Conservation (phyloP, 2,113 vertebrate genomes). For the Tympanuchus pallidicinctus region DNA sequence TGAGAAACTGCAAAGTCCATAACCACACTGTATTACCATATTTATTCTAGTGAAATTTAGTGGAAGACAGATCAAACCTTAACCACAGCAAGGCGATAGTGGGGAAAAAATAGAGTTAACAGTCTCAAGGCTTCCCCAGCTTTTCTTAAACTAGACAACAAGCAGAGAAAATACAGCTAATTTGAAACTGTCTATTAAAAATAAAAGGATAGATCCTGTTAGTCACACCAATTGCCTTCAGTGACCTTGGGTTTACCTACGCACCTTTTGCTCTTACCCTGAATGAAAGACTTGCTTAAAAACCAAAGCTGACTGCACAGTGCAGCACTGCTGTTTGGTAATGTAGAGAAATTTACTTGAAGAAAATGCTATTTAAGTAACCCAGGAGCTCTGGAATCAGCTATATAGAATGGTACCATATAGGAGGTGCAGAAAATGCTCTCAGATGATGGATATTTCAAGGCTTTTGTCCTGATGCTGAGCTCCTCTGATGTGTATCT, state of each 20-base stretch:
- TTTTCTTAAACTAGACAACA: not conserved
- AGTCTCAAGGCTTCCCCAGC: not conserved
- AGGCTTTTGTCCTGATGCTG: not conserved
- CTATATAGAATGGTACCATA: not conserved
- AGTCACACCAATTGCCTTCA: not conserved
- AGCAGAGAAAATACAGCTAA: not conserved
- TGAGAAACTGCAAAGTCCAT: not conserved
- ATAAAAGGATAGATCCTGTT: not conserved
- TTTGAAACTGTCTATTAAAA: not conserved
- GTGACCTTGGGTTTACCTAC: not conserved
- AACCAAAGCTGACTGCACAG: not conserved
- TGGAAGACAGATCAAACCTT: not conserved
- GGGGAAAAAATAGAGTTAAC: not conserved
- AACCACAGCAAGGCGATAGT: not conserved
- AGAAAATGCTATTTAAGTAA: not conserved
- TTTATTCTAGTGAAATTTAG: not conserved
- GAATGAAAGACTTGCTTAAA: not conserved
- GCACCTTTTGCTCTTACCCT: not conserved
- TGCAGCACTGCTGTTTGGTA: not conserved
- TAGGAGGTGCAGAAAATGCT: not conserved
- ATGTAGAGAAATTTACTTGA: not conserved
- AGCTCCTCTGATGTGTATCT: not conserved
- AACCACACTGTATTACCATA: not conserved
- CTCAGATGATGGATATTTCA: not conserved
- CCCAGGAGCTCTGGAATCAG: not conserved